Conservation (phyloP, 1,140 invertebrate species). For the Drosophila leontia region DNA sequence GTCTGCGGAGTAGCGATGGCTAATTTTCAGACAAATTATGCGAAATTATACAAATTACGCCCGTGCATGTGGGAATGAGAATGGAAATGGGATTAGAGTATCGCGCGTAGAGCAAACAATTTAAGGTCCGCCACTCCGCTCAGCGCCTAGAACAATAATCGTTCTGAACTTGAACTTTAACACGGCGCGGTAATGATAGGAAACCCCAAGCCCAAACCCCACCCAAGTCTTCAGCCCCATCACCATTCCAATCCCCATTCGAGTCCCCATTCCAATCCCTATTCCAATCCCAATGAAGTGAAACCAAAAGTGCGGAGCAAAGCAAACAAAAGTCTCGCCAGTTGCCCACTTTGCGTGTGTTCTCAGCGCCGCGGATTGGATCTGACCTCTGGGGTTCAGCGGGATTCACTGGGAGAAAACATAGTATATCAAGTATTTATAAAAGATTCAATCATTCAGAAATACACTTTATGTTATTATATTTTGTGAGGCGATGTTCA, state of each 20-base stretch:
- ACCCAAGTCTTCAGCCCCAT: constrained; percentile 4
- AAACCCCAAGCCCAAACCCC: constrained; percentile 13
- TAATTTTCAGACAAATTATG: constrained; percentile 70
- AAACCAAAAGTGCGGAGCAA: constrained; percentile 75
- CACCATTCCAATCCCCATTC: constrained; percentile 1
- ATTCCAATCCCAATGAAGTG: constrained; percentile 56
- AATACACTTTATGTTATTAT: not conserved
- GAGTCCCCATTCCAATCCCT: not conserved
- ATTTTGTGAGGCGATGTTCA: not conserved
- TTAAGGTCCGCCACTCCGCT: constrained; percentile 13
- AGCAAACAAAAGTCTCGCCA: constrained; percentile 64
- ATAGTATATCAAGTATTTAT: not conserved
- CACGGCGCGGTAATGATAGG: constrained; percentile 58
- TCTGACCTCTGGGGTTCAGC: constrained; percentile 66
- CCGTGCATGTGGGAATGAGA: constrained; percentile 46
- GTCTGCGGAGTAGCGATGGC: constrained; percentile 28
- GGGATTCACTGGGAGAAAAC: constrained; percentile 29
- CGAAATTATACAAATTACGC: constrained; percentile 71
- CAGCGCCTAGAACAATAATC: constrained; percentile 58
- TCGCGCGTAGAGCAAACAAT: constrained; percentile 40
- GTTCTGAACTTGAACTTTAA: constrained; percentile 80
- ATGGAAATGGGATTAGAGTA: constrained; percentile 50
- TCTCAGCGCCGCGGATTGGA: constrained; percentile 59
- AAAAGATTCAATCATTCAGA: no score
- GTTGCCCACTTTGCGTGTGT: constrained; percentile 81